phyloP scores from a whole-genome alignment of 2,888 invertebrate genomes.

The Apamea monoglypha region DNA sequence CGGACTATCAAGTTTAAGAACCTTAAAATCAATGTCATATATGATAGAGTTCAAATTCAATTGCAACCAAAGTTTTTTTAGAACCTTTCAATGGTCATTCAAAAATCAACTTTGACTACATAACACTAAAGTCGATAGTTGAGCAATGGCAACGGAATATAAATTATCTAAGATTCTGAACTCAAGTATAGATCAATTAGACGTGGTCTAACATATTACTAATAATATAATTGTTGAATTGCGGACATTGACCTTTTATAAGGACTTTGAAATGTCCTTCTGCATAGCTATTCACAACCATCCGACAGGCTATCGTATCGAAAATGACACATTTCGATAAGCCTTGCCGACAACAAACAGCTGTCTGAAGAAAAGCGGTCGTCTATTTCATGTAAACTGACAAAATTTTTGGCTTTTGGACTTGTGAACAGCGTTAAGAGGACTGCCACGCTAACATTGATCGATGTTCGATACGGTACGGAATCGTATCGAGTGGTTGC shows the following conservation, averaged over 20 bases:
- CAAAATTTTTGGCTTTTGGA: neutral
- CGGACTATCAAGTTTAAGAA: neutral
- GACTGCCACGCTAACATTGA: neutral
- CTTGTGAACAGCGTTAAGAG: neutral
- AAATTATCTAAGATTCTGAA: slow-evolving; percentile 3
- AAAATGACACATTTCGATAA: neutral
- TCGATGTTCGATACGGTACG: too few relatives aligned
- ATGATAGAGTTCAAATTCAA: neutral
- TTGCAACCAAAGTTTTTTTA: neutral
- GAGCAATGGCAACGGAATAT: neutral
- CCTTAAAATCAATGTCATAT: neutral
- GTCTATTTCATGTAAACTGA: neutral
- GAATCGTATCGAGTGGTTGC: neutral
- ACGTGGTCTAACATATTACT: slow-evolving; percentile 49
- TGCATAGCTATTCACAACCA: neutral
- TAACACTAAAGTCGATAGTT: neutral
- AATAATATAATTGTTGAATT: slow-evolving; percentile 36
- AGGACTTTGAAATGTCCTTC: slow-evolving; percentile 4
- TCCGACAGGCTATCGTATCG: neutral
- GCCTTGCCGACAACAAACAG: neutral
- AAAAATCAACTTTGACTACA: neutral
- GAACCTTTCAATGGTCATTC: neutral
- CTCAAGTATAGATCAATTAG: slow-evolving; percentile 25
- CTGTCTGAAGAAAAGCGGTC: neutral
- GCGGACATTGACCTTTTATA: slow-evolving; percentile 14